These are phyloP conservation scores for Petrophora chlorosata DNA, from an alignment of 2,888 invertebrate species.

Conservation along the genomic window DNA sequence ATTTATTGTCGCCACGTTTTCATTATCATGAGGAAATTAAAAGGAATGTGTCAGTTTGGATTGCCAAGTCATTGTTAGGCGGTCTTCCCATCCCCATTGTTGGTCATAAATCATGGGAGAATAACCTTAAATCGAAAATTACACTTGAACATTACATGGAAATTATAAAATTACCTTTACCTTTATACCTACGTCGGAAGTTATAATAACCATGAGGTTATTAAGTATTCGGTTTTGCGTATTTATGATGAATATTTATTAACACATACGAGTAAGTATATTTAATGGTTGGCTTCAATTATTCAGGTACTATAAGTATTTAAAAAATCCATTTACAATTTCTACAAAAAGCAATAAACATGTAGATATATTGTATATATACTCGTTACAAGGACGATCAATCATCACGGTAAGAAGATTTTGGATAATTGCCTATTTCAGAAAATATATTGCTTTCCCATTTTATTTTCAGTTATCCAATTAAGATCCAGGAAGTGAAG, in stretches of 20 bases:
- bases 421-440: no score
- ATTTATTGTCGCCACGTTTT: constrained; percentile 17
- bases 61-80: constrained; percentile 20
- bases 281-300: no score
- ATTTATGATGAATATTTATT: neutral
- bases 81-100: constrained; percentile 14
- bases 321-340: no score
- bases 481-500: constrained; percentile 1
- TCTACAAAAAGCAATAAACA: no score
- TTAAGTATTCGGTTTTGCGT: neutral
- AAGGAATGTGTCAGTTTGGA: constrained; percentile 31
- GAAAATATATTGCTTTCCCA: no score
- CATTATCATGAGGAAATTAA: constrained; percentile 38
- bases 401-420: no score
- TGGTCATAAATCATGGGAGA: constrained; percentile 26
- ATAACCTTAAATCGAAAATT: constrained; percentile 2
- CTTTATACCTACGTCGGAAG: no score
- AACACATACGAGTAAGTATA: no score
- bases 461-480: constrained; percentile 1
- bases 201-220: neutral
- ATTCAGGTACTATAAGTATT: no score
- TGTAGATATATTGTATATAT: no score
- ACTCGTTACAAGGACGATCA: no score
- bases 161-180: constrained; percentile 7
- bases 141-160: no score